A percentile compares a stretch with the other conserved stretches of the same genome.
phyloP scores from a whole-genome alignment of 2,797 vertebrate genomes.

The Microctenopoma stevenorrisi region DNA sequence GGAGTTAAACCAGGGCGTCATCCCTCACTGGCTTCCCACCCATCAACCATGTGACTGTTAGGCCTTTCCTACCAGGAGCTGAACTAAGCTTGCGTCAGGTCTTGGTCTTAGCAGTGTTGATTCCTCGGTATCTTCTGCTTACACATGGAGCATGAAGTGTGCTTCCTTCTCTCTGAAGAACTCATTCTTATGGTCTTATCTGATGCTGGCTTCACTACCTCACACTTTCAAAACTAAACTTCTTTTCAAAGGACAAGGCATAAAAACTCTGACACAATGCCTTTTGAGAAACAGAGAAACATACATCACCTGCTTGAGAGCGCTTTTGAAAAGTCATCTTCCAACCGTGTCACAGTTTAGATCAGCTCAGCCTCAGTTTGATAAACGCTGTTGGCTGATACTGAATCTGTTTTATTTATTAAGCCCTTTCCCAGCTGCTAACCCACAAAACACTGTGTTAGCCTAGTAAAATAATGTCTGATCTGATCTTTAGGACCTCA shows the following conservation, averaged over 20 bases:
- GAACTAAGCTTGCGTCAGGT: no score
- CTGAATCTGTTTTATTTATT: slow-evolving; percentile 29
- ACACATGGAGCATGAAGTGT: no score
- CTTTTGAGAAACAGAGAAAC: background rate
- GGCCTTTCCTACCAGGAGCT: no score
- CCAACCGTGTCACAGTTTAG: slow-evolving; percentile 4
- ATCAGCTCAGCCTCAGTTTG: background rate
- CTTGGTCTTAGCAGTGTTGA: no score
- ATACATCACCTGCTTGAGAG: slow-evolving; percentile 2
- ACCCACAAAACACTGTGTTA: slow-evolving; percentile 9
- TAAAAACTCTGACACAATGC: no score
- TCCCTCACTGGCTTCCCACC: slow-evolving; percentile 15
- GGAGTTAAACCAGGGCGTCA: background rate
- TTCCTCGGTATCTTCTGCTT: no score
- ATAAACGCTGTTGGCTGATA: background rate
- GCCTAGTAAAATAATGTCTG: slow-evolving; percentile 32
- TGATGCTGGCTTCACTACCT: no score
- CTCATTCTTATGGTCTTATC: no score
- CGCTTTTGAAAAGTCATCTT: background rate
- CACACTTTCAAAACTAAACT: no score
- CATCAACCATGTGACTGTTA: background rate
- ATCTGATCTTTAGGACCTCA: slow-evolving; percentile 51
- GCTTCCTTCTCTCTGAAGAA: no score
- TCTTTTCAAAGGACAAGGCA: no score
- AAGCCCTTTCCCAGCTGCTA: slow-evolving; percentile 19